These are phyloP conservation scores for Seira musarum DNA, from an alignment of 2,888 invertebrate genomes.

Conservation along the genomic window DNA sequence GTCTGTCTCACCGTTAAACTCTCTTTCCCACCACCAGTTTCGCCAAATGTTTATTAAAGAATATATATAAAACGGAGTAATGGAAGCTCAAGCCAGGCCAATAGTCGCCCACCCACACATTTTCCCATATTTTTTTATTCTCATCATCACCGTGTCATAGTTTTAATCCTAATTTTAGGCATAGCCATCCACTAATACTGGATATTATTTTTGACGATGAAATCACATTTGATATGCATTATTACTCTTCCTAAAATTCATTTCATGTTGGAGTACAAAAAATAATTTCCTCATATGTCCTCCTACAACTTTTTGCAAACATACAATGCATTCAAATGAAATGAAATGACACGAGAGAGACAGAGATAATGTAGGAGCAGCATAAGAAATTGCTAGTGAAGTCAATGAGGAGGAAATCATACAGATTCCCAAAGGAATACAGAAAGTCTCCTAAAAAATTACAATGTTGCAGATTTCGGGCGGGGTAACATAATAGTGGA, in stretches of 20 bases:
- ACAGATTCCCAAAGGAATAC: neutral
- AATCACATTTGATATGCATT: neutral
- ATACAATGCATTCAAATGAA: neutral
- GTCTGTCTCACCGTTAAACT: too few relatives aligned
- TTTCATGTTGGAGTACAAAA: too few relatives aligned
- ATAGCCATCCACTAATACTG: neutral
- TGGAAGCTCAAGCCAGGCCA: too few relatives aligned
- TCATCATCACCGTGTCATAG: neutral
- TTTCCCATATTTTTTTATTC: neutral
- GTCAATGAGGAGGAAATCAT: conserved; percentile 3
- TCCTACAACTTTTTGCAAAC: neutral
- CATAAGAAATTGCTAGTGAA: neutral
- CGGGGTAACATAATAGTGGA: too few relatives aligned
- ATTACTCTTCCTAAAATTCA: neutral
- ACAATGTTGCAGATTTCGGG: too few relatives aligned
- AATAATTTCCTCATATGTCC: too few relatives aligned
- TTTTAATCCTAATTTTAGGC: neutral
- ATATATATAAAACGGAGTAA: too few relatives aligned
- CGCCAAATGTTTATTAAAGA: too few relatives aligned
- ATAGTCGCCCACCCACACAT: neutral
- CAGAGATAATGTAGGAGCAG: too few relatives aligned
- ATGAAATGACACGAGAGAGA: neutral
- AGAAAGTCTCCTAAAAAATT: too few relatives aligned
- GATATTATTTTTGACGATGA: neutral
- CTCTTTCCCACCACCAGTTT: neutral